Conservation (phyloP, 23 tunicate genomes). For the Ascidia mentula region DNA sequence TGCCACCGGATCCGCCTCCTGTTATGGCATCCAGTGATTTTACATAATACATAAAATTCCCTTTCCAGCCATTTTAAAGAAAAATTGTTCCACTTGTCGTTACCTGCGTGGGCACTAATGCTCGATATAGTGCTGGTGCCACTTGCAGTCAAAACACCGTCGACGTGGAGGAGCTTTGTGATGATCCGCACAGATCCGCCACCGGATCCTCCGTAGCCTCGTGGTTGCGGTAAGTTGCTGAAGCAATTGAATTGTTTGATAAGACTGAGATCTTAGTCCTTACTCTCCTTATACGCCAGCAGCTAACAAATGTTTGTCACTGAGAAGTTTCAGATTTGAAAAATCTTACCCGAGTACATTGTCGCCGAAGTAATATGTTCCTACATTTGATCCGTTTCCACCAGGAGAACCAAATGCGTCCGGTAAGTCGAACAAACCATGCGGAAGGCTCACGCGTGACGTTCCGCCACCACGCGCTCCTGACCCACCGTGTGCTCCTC, state of each 20-base stretch:
- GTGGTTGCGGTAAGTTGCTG: slow-evolving; percentile 13
- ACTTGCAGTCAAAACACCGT: slow-evolving; percentile 12
- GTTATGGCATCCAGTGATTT: too few relatives aligned
- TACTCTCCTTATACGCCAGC: too few relatives aligned
- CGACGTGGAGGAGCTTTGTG: slow-evolving; percentile 20
- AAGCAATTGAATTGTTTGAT: too few relatives aligned
- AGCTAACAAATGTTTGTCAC: too few relatives aligned
- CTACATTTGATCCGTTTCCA: slow-evolving; percentile 22
- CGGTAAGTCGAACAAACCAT: slow-evolving; percentile 6
- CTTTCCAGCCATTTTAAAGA: background rate
- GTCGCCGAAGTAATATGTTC: slow-evolving; percentile 29
- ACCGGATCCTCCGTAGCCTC: slow-evolving; percentile 18
- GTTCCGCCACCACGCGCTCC: slow-evolving; percentile 15
- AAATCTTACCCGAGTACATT: slow-evolving; percentile 6
- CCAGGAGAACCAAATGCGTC: slow-evolving; percentile 22
- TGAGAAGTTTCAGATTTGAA: too few relatives aligned
- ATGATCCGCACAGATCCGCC: slow-evolving; percentile 15
- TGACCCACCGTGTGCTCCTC: slow-evolving; percentile 32
- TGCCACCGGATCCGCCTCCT: slow-evolving; percentile 38
- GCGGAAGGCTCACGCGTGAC: slow-evolving; percentile 6
- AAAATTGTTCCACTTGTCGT: background rate
- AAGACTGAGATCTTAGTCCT: too few relatives aligned
- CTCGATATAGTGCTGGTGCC: background rate
- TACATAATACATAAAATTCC: too few relatives aligned
- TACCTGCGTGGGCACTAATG: slow-evolving; percentile 11